Evolutionary conservation across 53 echinoderm and acorn worm genomes (phyloP), one percentile per base, ranked within the genome.

Genomic region (Echinometra lucunter): DNA sequence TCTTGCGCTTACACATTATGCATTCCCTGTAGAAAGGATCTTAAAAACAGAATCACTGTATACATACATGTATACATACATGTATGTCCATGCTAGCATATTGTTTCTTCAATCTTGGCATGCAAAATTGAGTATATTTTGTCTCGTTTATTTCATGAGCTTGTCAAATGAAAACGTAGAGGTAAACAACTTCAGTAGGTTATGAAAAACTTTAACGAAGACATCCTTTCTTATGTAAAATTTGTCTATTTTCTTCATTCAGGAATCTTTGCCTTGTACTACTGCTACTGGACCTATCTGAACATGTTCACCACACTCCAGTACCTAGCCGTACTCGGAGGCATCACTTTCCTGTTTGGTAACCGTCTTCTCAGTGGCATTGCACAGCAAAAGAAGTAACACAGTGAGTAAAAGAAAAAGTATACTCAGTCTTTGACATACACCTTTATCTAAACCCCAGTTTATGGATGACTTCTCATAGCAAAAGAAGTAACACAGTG

Each of bases 231-330:
- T 63, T 63, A 19, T 63, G 21, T 0, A 53, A 11, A 11, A 53
- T 53, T 13, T 63, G 58, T 58, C 15, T 58, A 63, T 63, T 63
- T 63, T 18, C 21, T 5, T 88, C 56, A 75, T 91, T 23, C 95
- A 98, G 98, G 94, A 45, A 97, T 98, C 56, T 94, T 97, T 88
- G 97, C 95, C 40, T 88, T 98, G 82, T 97, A 95, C 94, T 98
- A 98, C 96, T 95, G 95, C 92, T 98, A 98, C 95, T 98, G 98
- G 98, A 95, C 96, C 32, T 95, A 95, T 57, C 95, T 98, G 27
- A 95, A 97, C 93, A 98, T 98, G 98, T 98, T 98, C 90, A 67
- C 89, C 44, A 98, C 98, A 21, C 95, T 98, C 45, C 94, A 96
- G 89, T 98, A 96, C 74, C 95, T 98, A 19, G 89, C 96, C 35